Evolutionary conservation across 2,797 vertebrate species (phyloP).

Genomic region (Hemibagrus guttatus): DNA sequence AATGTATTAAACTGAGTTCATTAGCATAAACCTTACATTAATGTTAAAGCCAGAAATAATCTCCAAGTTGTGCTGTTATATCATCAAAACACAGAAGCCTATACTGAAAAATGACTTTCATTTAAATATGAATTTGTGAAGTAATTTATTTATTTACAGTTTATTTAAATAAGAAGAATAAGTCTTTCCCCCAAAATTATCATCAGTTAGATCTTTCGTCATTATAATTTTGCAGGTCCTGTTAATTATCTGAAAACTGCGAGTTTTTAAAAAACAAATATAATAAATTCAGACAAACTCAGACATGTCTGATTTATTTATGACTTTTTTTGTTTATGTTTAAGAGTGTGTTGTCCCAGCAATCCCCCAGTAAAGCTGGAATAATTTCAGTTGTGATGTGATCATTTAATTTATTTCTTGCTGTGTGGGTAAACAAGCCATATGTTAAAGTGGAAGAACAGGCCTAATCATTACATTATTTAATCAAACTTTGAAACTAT

Average conservation of each 20-base stretch:
- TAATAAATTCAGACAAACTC: constrained; percentile 5
- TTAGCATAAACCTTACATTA: not conserved
- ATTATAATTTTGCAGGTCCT: not conserved
- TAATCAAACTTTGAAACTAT: not conserved
- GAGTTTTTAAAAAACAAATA: not conserved
- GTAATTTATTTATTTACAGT: too few species aligned
- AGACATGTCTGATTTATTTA: not conserved
- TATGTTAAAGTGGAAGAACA: not conserved
- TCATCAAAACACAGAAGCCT: not conserved
- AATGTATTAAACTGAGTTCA: too few species aligned
- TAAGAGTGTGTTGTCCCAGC: not conserved
- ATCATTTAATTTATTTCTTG: not conserved
- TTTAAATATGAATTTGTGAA: not conserved
- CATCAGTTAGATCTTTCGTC: not conserved
- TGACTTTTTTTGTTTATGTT: not conserved
- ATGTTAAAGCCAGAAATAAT: not conserved
- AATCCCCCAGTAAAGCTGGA: not conserved
- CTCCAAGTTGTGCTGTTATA: not conserved
- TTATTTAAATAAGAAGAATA: not conserved
- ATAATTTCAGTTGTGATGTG: not conserved
- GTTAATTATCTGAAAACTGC: not conserved
- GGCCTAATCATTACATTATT: not conserved
- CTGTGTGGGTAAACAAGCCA: not conserved
- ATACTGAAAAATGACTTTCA: not conserved
- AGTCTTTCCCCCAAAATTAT: not conserved